These are phyloP conservation scores for Nerophis ophidion DNA, from an alignment of 2,113 vertebrate genomes.

Conservation along the genomic window DNA sequence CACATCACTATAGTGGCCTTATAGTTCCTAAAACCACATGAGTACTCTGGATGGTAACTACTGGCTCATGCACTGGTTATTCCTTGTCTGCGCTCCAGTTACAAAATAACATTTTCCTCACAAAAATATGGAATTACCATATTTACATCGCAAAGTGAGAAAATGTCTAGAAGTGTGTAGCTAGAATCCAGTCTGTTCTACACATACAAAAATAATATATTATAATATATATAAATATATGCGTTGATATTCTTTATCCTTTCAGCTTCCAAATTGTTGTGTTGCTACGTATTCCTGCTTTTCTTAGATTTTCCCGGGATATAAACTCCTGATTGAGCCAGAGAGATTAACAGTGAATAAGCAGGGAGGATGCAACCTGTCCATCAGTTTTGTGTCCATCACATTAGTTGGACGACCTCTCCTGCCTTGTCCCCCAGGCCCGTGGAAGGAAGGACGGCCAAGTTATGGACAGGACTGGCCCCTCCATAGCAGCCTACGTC, in stretches of 20 bases:
- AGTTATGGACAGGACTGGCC: constrained; percentile 22
- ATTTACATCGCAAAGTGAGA: constrained; percentile 36
- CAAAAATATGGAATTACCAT: constrained; percentile 28
- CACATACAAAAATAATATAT: constrained; percentile 45
- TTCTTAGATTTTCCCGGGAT: constrained; percentile 24
- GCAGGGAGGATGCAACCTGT: constrained; percentile 30
- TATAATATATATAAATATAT: constrained; percentile 30
- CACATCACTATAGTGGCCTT: constrained; percentile 33
- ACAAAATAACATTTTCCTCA: constrained; percentile 28
- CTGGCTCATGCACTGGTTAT: constrained; percentile 24
- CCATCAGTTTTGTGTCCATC: constrained; percentile 46
- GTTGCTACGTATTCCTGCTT: constrained; percentile 37
- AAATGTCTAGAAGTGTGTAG: constrained; percentile 11
- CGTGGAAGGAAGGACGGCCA: constrained; percentile 36
- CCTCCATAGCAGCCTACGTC: constrained; percentile 45
- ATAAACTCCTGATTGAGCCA: constrained; percentile 27
- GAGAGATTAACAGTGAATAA: constrained; percentile 22
- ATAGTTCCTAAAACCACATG: constrained; percentile 17
- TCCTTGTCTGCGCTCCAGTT: constrained; percentile 18
- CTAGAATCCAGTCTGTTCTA: constrained; percentile 7
- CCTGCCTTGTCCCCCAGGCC: constrained; percentile 36
- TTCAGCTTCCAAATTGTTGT: constrained; percentile 10
- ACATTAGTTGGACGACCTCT: constrained; percentile 37
- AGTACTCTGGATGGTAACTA: constrained; percentile 10
- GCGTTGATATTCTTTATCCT: constrained; percentile 34